These are phyloP conservation scores for Lepus europaeus DNA, from an alignment of 2,113 vertebrate species.

Conservation along the genomic window DNA sequence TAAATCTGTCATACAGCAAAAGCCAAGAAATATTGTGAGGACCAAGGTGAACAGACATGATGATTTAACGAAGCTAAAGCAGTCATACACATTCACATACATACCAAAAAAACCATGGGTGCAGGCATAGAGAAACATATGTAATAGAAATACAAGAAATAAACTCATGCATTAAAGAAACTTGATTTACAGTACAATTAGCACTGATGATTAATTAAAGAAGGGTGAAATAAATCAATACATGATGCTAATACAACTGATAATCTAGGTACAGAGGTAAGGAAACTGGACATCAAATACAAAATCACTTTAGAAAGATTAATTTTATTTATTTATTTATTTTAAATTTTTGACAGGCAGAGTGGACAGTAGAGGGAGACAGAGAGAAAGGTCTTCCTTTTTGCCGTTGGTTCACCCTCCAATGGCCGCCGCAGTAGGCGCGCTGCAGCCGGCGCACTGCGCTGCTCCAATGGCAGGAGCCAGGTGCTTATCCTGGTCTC, in stretches of 20 bases:
- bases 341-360: too few species aligned
- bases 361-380: too few species aligned
- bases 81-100: neutral
- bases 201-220: neutral
- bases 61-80: neutral
- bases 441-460: too few species aligned
- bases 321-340: neutral
- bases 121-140: neutral
- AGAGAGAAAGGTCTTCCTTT: too few species aligned
- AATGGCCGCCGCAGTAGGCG: too few species aligned
- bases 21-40: slow-evolving; percentile 41
- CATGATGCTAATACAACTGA: neutral
- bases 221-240: slow-evolving; percentile 32
- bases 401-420: too few species aligned
- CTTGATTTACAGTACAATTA: neutral
- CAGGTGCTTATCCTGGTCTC: too few species aligned
- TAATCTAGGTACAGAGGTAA: neutral
- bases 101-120: neutral
- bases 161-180: neutral
- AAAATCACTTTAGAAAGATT: slow-evolving; percentile 15
- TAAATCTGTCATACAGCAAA: slow-evolving; percentile 46
- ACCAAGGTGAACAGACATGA: neutral
- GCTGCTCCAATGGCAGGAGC: too few species aligned
- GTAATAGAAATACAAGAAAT: neutral
- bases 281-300: neutral